Evolutionary conservation across 2,797 vertebrate species (phyloP), one percentile per base, ranked within the genome.

Genomic region (Hyperoplus lanceolatus): DNA sequence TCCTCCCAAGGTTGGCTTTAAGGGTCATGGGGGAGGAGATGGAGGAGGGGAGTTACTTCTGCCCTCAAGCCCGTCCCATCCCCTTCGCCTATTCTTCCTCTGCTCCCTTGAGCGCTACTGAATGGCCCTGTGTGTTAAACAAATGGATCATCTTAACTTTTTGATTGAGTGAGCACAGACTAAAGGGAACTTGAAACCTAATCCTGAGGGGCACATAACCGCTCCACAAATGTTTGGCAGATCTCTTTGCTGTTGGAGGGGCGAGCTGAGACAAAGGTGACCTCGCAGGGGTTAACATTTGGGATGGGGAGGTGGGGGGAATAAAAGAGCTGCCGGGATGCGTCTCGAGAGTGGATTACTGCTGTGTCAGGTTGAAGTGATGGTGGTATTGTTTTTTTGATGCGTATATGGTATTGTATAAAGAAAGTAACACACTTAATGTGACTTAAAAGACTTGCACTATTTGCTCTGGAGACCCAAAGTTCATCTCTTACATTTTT

Each of bases 61-160:
- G 87, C 93, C 89, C 89, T 71, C 76, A 5, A 81, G 88, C 88
- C 87, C 72, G 36, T 92, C 92, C 90, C 89, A 63, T 83, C 89
- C 89, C 84, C 89, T 89, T 59, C 18, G 77, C 81, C 91, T 83
- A 90, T 93, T 94, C 93, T 90, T 90, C 83, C 92, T 80, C 89
- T 90, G 81, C 89, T 94, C 91, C 92, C 93, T 95, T 94, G 93
- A 95, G 94, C 84, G 91, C 89, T 75, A 72, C 92, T 95, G 94
- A 96, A 95, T 94, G 90, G 93, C 81, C 90, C 92, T 93, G 94
- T 95, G 95, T 95, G 95, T 95, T 95, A 94, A 95, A 95, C 94
- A 95, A 95, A 96, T 95, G 94, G 94, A 94, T 95, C 94, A 94
- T 95, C 94, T 95, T 95, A 95, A 95, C 94, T 95, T 95, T 94